These are phyloP conservation scores for Puntigrus tetrazona DNA, from an alignment of 2,113 vertebrate species.

Conservation along the genomic window DNA sequence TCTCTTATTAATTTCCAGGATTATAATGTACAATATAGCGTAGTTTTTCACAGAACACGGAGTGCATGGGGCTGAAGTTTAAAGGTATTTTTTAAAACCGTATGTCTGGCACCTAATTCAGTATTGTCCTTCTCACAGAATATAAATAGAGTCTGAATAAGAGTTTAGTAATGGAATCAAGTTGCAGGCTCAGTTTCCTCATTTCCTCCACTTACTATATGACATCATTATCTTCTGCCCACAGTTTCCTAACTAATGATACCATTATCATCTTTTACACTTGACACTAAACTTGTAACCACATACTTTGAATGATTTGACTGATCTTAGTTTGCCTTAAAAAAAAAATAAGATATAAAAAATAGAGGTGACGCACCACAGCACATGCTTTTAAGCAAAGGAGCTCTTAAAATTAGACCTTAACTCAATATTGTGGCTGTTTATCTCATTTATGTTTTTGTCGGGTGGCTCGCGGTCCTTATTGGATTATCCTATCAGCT, in stretches of 20 bases:
- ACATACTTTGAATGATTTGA: too few species aligned
- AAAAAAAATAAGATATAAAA: background rate
- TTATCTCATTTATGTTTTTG: background rate
- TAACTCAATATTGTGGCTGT: constrained; percentile 9
- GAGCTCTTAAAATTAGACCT: background rate
- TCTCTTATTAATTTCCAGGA: background rate
- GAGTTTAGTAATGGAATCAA: background rate
- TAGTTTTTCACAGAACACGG: background rate
- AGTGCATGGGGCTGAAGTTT: background rate
- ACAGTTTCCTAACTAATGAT: background rate
- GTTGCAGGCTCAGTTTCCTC: background rate
- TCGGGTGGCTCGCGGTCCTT: constrained; percentile 13
- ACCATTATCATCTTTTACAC: background rate
- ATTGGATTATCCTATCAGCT: constrained; percentile 10
- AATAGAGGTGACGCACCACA: background rate
- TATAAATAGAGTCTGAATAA: constrained; percentile 7
- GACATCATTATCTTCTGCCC: background rate
- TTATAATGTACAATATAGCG: background rate
- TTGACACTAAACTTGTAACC: background rate
- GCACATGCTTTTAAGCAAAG: background rate
- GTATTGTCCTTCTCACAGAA: background rate
- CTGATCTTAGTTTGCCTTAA: too few species aligned
- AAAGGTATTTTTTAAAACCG: background rate
- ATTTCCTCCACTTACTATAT: background rate
- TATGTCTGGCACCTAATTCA: background rate